Percentiles rank a stretch among this genome's conserved stretches.
Evolutionary conservation across 2,797 vertebrate species (phyloP).

Genomic region (Lagocephalus sceleratus): DNA sequence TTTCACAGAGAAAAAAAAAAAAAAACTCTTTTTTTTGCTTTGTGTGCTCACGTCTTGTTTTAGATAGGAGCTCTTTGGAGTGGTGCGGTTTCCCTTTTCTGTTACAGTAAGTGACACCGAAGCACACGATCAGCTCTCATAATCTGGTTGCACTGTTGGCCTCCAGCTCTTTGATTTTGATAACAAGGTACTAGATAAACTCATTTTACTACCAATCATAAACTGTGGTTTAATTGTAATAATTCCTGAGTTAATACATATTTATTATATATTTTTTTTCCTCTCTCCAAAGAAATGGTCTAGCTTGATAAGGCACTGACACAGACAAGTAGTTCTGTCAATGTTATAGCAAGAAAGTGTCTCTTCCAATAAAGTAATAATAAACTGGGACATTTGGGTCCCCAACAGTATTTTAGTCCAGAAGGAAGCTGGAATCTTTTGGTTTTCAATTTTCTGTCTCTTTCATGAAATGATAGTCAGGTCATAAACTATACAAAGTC

Average conservation of each 20-base stretch:
- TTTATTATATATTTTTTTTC: background rate
- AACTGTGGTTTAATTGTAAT: slow-evolving; percentile 44
- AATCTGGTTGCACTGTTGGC: slow-evolving; percentile 7
- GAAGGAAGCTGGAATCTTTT: slow-evolving; percentile 29
- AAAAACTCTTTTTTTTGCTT: background rate
- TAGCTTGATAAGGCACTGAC: slow-evolving; percentile 79
- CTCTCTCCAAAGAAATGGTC: slow-evolving; percentile 45
- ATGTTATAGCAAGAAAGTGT: slow-evolving; percentile 25
- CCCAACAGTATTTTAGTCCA: slow-evolving; percentile 13
- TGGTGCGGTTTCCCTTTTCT: slow-evolving; percentile 50
- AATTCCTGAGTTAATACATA: slow-evolving; percentile 67
- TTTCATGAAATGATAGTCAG: slow-evolving; percentile 25
- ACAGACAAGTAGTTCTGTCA: slow-evolving; percentile 54
- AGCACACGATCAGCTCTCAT: slow-evolving; percentile 19
- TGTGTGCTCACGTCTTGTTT: background rate
- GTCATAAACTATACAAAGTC: slow-evolving; percentile 33
- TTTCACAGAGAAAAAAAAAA: background rate
- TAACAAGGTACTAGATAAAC: slow-evolving; percentile 40
- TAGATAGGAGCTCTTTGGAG: slow-evolving; percentile 44
- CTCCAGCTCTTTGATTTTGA: slow-evolving; percentile 25
- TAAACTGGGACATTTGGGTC: slow-evolving; percentile 21
- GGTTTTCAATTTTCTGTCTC: slow-evolving; percentile 29
- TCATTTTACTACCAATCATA: slow-evolving; percentile 37
- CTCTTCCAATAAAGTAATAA: slow-evolving; percentile 14
- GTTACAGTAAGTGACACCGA: slow-evolving; percentile 36